Evolutionary conservation across 2,888 invertebrate species (phyloP).

Genomic region (Caenorhabditis sp.): DNA sequence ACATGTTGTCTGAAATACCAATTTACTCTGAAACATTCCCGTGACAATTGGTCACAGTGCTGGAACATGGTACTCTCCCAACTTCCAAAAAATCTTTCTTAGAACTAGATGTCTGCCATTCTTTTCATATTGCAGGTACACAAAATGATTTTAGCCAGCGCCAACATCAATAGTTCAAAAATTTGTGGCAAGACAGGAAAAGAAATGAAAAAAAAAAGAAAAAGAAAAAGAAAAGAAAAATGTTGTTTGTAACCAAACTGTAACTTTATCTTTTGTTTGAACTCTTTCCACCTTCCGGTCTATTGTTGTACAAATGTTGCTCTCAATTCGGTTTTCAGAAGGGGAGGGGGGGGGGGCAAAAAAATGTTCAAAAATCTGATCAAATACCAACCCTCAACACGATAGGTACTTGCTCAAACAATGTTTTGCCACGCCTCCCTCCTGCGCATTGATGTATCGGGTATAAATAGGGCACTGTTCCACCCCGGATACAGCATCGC

Average conservation of each 20-base stretch:
- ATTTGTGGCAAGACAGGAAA: too few species aligned
- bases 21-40: too few species aligned
- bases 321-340: slow-evolving; percentile 36
- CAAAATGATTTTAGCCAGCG: too few species aligned
- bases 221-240: neutral
- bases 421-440: slow-evolving; percentile 53
- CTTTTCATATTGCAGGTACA: too few species aligned
- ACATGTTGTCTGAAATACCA: too few species aligned
- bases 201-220: too few species aligned
- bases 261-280: slow-evolving; percentile 19
- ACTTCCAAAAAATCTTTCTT: too few species aligned
- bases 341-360: neutral
- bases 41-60: too few species aligned
- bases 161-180: too few species aligned
- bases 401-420: slow-evolving; percentile 59
- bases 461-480: slow-evolving; percentile 25
- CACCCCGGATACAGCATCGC: too few species aligned
- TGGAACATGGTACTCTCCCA: too few species aligned
- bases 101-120: too few species aligned
- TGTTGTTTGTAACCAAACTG: neutral
- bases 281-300: neutral
- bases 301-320: slow-evolving; percentile 25
- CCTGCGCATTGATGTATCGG: slow-evolving; percentile 41
- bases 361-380: slow-evolving; percentile 40
- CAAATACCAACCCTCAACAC: slow-evolving; percentile 33